Evolutionary conservation across 1,140 invertebrate species (phyloP).

Genomic region (Hycleus cichorii): DNA sequence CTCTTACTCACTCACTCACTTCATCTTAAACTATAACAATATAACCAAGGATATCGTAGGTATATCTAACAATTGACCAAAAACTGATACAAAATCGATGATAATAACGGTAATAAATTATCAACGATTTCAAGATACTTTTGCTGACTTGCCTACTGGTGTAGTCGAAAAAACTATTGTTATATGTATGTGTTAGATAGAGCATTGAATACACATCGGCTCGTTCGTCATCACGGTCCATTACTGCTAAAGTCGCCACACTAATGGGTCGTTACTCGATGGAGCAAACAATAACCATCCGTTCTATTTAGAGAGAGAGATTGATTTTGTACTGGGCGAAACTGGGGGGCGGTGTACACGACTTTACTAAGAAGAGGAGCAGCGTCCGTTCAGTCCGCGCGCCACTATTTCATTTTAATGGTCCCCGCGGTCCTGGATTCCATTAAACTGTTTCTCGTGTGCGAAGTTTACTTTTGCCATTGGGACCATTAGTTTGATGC

Average conservation of each 20-base stretch:
- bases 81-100: no score
- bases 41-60: no score
- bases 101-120: no score
- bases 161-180: no score
- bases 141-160: no score
- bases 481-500: slow-evolving; percentile 43
- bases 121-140: no score
- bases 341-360: neutral
- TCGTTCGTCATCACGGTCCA: slow-evolving; percentile 28
- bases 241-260: slow-evolving; percentile 22
- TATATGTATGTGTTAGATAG: no score
- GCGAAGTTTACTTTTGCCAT: slow-evolving; percentile 41
- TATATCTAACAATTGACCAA: no score
- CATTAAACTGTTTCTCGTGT: slow-evolving; percentile 43
- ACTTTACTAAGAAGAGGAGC: slow-evolving; percentile 14
- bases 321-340: slow-evolving; percentile 23
- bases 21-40: neutral
- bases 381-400: slow-evolving; percentile 26
- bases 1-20: neutral
- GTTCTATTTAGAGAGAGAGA: slow-evolving; percentile 31
- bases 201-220: no score
- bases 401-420: slow-evolving; percentile 45
- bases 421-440: slow-evolving; percentile 42
- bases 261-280: slow-evolving; percentile 25
- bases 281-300: slow-evolving; percentile 32